These are phyloP conservation scores for Nothocercus julius DNA, from an alignment of 2,113 vertebrate species.

Conservation along the genomic window DNA sequence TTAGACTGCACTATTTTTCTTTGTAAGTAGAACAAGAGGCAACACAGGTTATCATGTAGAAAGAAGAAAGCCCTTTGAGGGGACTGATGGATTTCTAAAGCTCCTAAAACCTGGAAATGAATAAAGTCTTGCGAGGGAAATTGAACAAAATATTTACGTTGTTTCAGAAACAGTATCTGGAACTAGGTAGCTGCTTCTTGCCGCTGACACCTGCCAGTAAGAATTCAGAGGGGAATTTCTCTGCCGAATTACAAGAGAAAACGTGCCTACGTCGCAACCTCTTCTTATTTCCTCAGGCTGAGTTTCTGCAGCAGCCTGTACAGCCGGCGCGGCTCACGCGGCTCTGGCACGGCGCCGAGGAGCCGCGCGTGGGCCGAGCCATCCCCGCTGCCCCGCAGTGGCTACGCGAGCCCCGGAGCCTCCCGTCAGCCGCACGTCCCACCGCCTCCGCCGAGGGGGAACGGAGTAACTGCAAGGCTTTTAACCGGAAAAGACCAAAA, in stretches of 20 bases:
- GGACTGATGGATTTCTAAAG: neutral
- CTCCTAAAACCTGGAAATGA: neutral
- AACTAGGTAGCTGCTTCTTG: neutral
- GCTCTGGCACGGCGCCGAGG: neutral
- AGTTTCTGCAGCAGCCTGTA: conserved; percentile 2
- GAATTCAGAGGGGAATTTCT: conserved; percentile 24
- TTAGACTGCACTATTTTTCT: neutral
- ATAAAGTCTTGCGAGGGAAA: neutral
- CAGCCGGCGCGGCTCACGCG: neutral
- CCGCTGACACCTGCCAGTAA: neutral
- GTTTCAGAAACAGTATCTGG: neutral
- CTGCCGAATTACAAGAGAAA: neutral
- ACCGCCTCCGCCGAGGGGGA: neutral
- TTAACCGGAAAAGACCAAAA: neutral
- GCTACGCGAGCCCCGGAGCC: neutral
- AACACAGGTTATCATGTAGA: neutral
- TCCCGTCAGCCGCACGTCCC: neutral
- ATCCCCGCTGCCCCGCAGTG: neutral
- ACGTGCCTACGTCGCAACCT: neutral
- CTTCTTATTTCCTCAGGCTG: neutral
- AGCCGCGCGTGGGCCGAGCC: neutral
- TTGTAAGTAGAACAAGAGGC: neutral
- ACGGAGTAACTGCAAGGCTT: neutral
- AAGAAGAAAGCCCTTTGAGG: neutral
- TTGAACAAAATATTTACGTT: neutral